Conservation (phyloP, 2,888 invertebrate species). For the Anthophora plumipes region DNA sequence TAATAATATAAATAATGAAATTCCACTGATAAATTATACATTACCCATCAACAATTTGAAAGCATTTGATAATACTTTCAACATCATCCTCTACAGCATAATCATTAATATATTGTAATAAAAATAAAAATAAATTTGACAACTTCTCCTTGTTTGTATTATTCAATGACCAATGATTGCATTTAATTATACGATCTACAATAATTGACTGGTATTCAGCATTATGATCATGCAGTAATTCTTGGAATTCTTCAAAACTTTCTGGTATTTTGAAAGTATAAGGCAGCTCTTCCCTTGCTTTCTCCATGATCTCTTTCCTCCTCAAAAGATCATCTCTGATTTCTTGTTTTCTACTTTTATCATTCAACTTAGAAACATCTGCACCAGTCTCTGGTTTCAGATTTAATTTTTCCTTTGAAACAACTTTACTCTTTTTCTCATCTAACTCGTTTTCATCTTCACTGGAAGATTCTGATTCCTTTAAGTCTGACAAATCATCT, state of each 20-base stretch:
- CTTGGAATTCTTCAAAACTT: constrained; percentile 88
- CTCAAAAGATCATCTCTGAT: constrained; percentile 81
- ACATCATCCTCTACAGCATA: constrained; percentile 83
- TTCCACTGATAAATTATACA: not conserved
- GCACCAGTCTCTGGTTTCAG: constrained; percentile 47
- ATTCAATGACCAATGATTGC: constrained; percentile 93
- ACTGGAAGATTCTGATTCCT: constrained; percentile 69
- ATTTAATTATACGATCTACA: constrained; percentile 93
- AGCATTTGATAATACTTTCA: constrained; percentile 85
- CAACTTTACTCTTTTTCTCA: constrained; percentile 5
- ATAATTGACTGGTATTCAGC: constrained; percentile 89
- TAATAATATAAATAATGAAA: not conserved
- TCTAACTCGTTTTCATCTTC: constrained; percentile 65
- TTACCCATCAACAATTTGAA: constrained; percentile 87
- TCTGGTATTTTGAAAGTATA: constrained; percentile 87
- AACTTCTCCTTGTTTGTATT: constrained; percentile 92
- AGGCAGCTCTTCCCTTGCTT: constrained; percentile 87
- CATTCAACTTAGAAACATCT: constrained; percentile 44
- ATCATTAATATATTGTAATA: constrained; percentile 92
- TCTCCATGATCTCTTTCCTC: constrained; percentile 85
- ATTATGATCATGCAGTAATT: constrained; percentile 87
- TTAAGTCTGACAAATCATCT: constrained; percentile 76
- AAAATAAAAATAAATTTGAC: constrained; percentile 89
- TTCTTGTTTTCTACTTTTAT: constrained; percentile 65
- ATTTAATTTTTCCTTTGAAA: constrained; percentile 44